Evolutionary conservation across 2,888 invertebrate species (phyloP).

Genomic region (Amphipoea lucens): DNA sequence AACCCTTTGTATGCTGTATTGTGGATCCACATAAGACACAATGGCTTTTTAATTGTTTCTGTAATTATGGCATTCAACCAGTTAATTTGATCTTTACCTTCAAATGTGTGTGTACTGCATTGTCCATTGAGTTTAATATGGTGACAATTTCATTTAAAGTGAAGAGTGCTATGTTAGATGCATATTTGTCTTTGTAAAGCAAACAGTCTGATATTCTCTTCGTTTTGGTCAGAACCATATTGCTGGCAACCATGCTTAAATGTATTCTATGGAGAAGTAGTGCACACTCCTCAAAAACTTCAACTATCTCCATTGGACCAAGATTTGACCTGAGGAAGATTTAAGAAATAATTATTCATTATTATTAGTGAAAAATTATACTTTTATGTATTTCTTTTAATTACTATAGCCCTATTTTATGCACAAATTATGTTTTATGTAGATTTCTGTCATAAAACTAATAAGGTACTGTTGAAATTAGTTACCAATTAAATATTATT

Average conservation of each 20-base stretch:
- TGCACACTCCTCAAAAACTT: slow-evolving; percentile 83
- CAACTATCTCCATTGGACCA: slow-evolving; percentile 79
- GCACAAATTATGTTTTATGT: not conserved
- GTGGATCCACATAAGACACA: not conserved
- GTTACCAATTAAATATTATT: not conserved
- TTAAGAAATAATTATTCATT: slow-evolving; percentile 6
- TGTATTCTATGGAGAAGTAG: slow-evolving; percentile 85
- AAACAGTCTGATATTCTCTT: slow-evolving; percentile 80
- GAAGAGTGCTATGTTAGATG: slow-evolving; percentile 82
- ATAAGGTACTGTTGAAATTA: not conserved
- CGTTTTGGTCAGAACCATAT: slow-evolving; percentile 81
- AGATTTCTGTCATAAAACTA: not conserved
- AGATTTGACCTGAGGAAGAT: slow-evolving; percentile 70
- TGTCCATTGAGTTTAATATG: slow-evolving; percentile 85
- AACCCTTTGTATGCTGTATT: not conserved
- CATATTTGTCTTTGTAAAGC: slow-evolving; percentile 83
- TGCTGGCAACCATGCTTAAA: slow-evolving; percentile 83
- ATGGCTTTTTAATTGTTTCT: not conserved
- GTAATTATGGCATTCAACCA: not conserved
- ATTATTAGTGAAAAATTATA: not conserved
- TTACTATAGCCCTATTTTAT: not conserved
- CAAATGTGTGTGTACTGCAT: slow-evolving; percentile 79
- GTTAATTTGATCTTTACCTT: slow-evolving; percentile 74
- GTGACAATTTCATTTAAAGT: slow-evolving; percentile 82
- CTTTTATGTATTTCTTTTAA: not conserved